These are phyloP conservation scores for Drosophila ustulata DNA, from an alignment of 2,888 invertebrate genomes.

Conservation along the genomic window DNA sequence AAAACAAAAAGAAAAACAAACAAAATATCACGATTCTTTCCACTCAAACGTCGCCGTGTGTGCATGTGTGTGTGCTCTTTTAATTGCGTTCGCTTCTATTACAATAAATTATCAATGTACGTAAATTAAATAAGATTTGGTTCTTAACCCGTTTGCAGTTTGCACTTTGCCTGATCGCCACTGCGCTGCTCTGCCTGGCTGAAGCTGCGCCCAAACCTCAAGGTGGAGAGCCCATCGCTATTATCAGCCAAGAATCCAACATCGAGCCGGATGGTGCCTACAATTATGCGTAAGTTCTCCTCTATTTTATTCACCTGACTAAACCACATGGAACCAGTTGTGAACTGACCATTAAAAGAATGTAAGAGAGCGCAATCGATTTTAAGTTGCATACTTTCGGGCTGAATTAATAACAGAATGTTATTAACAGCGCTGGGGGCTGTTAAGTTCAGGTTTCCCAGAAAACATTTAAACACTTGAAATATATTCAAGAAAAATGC, in stretches of 20 bases:
- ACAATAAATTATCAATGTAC: slow-evolving; percentile 46
- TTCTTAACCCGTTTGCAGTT: slow-evolving; percentile 74
- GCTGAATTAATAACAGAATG: slow-evolving; percentile 8
- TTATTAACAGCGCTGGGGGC: not conserved
- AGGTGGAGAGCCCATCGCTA: slow-evolving; percentile 87
- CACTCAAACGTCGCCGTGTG: slow-evolving; percentile 1
- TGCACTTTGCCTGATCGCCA: slow-evolving; percentile 75
- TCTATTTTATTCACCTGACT: not conserved
- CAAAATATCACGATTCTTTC: slow-evolving; percentile 42
- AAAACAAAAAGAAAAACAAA: slow-evolving; percentile 8
- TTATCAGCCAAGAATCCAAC: slow-evolving; percentile 90
- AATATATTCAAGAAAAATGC: not conserved
- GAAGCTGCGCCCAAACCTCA: slow-evolving; percentile 88
- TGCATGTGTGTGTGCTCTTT: slow-evolving; percentile 3
- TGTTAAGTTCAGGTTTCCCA: not conserved
- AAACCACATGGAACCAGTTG: slow-evolving; percentile 7
- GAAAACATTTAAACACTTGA: not conserved
- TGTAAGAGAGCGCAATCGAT: not conserved
- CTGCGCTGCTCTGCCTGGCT: slow-evolving; percentile 83
- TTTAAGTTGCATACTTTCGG: slow-evolving; percentile 42
- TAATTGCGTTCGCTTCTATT: slow-evolving; percentile 49
- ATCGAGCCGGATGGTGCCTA: slow-evolving; percentile 90
- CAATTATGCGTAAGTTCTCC: slow-evolving; percentile 88
- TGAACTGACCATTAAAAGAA: not conserved
- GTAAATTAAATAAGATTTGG: slow-evolving; percentile 52